These are phyloP conservation scores for Phalera bucephala DNA, from an alignment of 2,888 invertebrate genomes.

Conservation along the genomic window DNA sequence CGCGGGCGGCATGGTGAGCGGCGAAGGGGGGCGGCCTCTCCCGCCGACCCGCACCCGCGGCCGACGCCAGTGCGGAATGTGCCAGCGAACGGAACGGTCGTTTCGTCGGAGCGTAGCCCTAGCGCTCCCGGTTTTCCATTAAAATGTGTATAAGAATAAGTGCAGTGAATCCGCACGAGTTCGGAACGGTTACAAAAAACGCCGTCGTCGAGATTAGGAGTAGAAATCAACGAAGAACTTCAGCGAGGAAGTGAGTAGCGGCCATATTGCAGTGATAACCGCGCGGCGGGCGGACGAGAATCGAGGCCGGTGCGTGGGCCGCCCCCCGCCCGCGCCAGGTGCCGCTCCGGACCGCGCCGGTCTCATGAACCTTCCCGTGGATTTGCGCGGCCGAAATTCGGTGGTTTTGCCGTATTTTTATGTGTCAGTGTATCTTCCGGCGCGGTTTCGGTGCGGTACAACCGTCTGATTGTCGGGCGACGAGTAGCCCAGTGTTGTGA, in stretches of 20 bases:
- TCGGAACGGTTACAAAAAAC: constrained; percentile 81
- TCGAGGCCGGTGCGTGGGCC: constrained; percentile 84
- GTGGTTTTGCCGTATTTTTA: constrained; percentile 73
- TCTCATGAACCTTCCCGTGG: constrained; percentile 82
- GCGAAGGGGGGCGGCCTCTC: constrained; percentile 78
- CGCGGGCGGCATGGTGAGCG: constrained; percentile 73
- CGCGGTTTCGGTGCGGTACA: constrained; percentile 70
- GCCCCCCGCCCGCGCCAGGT: constrained; percentile 81
- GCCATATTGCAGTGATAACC: constrained; percentile 84
- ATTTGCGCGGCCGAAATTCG: constrained; percentile 82
- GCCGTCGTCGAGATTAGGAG: constrained; percentile 82
- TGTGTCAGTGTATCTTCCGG: constrained; percentile 74
- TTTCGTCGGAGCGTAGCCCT: constrained; percentile 84
- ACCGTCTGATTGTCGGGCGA: constrained; percentile 45
- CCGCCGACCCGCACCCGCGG: constrained; percentile 76
- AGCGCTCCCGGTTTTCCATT: constrained; percentile 83
- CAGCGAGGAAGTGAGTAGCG: constrained; percentile 84
- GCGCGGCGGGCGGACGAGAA: constrained; percentile 83
- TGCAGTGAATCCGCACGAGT: constrained; percentile 83
- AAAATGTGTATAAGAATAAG: constrained; percentile 84
- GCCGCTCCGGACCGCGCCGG: constrained; percentile 85
- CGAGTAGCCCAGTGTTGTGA: constrained; percentile 67
- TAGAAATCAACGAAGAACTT: constrained; percentile 83
- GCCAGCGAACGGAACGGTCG: constrained; percentile 82
- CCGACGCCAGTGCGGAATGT: constrained; percentile 83